Percentiles rank a stretch among this genome's conserved stretches.
phyloP scores from a whole-genome alignment of 2,113 vertebrate species.

The Eurypyga helias region DNA sequence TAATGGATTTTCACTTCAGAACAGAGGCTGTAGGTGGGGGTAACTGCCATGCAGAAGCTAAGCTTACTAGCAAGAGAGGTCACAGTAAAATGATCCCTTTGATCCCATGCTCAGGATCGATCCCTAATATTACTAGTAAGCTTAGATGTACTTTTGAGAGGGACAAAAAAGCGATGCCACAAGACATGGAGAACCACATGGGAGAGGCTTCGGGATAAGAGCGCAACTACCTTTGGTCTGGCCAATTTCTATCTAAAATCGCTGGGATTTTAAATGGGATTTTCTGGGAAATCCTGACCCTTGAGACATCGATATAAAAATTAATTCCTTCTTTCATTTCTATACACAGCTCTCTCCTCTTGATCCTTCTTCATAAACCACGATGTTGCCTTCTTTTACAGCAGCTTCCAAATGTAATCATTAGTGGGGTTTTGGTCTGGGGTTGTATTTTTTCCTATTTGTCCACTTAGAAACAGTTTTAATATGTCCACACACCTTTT shows the following conservation, averaged over 20 bases:
- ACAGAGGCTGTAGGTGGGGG: neutral
- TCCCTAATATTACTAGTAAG: neutral
- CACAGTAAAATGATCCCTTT: neutral
- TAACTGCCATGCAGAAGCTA: neutral
- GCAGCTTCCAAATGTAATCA: neutral
- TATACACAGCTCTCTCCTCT: neutral
- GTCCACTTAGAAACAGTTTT: neutral
- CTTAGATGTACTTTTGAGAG: neutral
- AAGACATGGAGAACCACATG: neutral
- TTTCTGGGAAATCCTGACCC: neutral
- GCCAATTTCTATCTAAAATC: neutral
- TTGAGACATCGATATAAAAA: neutral
- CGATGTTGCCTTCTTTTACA: neutral
- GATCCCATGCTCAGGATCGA: neutral
- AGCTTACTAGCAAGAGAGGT: neutral
- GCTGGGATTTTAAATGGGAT: no score
- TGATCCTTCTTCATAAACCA: neutral
- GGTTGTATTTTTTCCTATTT: neutral
- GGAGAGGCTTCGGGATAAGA: neutral
- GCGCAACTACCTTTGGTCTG: neutral
- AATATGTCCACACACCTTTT: neutral
- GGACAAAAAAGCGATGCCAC: neutral
- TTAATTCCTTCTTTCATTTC: neutral
- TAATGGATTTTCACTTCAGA: neutral
- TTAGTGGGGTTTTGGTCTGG: neutral